A percentile compares a stretch with the other conserved stretches of the same genome.
Conservation (phyloP, 2,888 invertebrate genomes). For the Athrips mouffetella region DNA sequence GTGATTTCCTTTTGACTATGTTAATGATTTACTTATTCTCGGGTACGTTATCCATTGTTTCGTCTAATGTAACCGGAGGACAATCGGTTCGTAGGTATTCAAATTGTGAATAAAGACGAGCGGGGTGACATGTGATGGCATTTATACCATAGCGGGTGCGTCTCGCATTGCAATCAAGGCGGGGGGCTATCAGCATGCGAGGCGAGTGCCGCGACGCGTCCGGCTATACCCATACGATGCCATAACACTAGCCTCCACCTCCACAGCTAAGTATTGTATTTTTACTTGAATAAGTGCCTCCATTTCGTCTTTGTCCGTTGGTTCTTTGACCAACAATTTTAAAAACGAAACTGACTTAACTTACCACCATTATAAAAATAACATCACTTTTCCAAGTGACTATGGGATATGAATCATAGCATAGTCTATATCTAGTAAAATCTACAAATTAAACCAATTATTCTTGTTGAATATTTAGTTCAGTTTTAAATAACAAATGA, state of each 20-base stretch:
- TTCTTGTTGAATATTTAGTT: too few relatives aligned
- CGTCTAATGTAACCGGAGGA: slow-evolving; percentile 58
- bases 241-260: too few relatives aligned
- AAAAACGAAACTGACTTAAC: too few relatives aligned
- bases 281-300: slow-evolving; percentile 6
- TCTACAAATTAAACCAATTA: too few relatives aligned
- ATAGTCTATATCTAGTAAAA: too few relatives aligned
- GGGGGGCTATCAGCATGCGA: slow-evolving; percentile 65
- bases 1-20: slow-evolving; percentile 65
- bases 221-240: slow-evolving; percentile 64
- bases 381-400: too few relatives aligned
- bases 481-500: too few relatives aligned
- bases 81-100: slow-evolving; percentile 60
- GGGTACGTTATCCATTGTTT: slow-evolving; percentile 62
- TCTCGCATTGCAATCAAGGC: slow-evolving; percentile 70
- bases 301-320: not conserved
- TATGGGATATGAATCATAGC: too few relatives aligned
- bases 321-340: too few relatives aligned
- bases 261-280: not conserved
- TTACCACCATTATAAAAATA: too few relatives aligned
- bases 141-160: slow-evolving; percentile 68
- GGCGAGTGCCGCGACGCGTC: slow-evolving; percentile 58
- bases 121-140: slow-evolving; percentile 62
- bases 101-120: slow-evolving; percentile 60
- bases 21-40: slow-evolving; percentile 48